phyloP scores from a whole-genome alignment of 2,797 vertebrate species.

The Alosa sapidissima region DNA sequence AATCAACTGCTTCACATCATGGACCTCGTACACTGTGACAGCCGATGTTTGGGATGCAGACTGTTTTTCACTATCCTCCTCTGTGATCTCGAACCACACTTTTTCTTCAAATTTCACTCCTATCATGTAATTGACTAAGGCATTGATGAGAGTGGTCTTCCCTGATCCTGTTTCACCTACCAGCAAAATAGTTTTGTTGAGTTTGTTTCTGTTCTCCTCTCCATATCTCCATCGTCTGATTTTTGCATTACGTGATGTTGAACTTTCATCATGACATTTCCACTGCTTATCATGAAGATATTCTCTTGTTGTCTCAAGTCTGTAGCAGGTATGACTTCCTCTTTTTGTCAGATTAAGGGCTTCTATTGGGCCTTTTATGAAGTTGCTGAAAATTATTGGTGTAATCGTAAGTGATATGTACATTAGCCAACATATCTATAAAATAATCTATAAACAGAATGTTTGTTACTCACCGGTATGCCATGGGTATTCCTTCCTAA shows the following conservation, averaged over 20 bases:
- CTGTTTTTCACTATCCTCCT: slow-evolving; percentile 22
- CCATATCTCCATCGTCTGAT: slow-evolving; percentile 42
- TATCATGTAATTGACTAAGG: slow-evolving; percentile 42
- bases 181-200: slow-evolving; percentile 44
- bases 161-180: slow-evolving; percentile 49
- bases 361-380: background rate
- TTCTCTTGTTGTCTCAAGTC: background rate
- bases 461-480: too few relatives aligned
- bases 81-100: slow-evolving; percentile 38
- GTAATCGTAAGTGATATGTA: too few relatives aligned
- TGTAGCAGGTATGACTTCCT: background rate
- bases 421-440: too few relatives aligned
- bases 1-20: slow-evolving; percentile 20
- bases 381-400: too few relatives aligned
- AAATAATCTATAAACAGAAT: too few relatives aligned
- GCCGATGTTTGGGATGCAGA: slow-evolving; percentile 33
- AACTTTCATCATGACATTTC: background rate
- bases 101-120: slow-evolving; percentile 39
- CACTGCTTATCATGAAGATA: background rate
- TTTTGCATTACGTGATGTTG: background rate
- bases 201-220: background rate
- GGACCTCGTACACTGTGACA: slow-evolving; percentile 45
- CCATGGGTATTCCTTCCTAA: too few relatives aligned
- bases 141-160: slow-evolving; percentile 48
- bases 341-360: background rate